These are phyloP conservation scores for Spodoptera littoralis DNA, from an alignment of 2,888 invertebrate species.

Conservation along the genomic window DNA sequence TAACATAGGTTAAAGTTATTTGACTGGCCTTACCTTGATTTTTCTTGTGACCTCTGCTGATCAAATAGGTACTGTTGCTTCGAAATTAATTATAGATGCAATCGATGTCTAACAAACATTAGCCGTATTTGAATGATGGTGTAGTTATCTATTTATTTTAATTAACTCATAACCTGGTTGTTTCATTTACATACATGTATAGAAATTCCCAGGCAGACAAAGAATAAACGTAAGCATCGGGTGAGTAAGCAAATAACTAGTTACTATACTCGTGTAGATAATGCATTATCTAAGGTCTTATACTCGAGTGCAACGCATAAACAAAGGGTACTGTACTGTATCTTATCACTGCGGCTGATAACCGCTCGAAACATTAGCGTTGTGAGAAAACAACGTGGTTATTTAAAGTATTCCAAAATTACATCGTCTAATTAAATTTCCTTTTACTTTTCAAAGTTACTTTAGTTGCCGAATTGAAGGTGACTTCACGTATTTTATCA, in stretches of 20 bases:
- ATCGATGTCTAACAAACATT: constrained; percentile 22
- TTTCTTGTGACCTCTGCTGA: constrained; percentile 41
- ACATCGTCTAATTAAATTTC: constrained; percentile 55
- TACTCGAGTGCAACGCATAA: constrained; percentile 79
- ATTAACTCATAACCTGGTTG: not conserved
- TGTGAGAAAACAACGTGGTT: constrained; percentile 71
- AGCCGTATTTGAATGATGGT: constrained; percentile 7
- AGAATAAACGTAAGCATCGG: constrained; percentile 64
- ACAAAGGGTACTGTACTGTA: constrained; percentile 82
- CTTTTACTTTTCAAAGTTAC: constrained; percentile 51
- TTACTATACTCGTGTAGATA: constrained; percentile 74
- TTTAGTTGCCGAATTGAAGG: constrained; percentile 23
- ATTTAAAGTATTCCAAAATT: constrained; percentile 59
- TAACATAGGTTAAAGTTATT: constrained; percentile 41
- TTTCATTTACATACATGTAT: constrained; percentile 13
- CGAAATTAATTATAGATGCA: constrained; percentile 23
- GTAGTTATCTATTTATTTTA: constrained; percentile 4
- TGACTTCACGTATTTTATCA: constrained; percentile 34
- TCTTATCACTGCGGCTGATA: constrained; percentile 83
- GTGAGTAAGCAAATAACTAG: constrained; percentile 76
- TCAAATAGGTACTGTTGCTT: constrained; percentile 28
- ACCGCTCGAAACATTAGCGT: constrained; percentile 72
- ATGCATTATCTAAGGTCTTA: constrained; percentile 79
- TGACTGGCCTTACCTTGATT: constrained; percentile 53
- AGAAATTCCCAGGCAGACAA: constrained; percentile 61